Percentiles rank a stretch among this genome's conserved stretches.
phyloP scores from a whole-genome alignment of 2,113 vertebrate genomes.

The Tricholaema leucomelas region DNA sequence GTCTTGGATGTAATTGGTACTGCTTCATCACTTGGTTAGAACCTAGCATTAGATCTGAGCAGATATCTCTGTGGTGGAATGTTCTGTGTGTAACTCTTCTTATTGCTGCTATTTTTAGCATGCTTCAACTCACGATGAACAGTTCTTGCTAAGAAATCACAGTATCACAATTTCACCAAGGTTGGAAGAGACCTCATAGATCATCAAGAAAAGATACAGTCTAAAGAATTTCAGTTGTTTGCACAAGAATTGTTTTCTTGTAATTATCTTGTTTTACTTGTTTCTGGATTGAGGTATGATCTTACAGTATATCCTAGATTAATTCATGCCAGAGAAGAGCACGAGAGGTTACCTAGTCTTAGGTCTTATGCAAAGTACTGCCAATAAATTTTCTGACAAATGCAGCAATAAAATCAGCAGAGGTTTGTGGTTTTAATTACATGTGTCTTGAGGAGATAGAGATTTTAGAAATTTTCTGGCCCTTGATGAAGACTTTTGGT shows the following conservation, averaged over 20 bases:
- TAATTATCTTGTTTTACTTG: not conserved
- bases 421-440: not conserved
- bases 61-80: not conserved
- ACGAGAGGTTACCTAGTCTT: not conserved
- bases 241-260: not conserved
- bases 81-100: not conserved
- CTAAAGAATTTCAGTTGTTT: not conserved
- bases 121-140: not conserved
- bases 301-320: not conserved
- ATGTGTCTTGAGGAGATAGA: not conserved
- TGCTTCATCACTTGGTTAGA: not conserved
- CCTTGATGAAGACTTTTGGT: not conserved
- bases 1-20: not conserved
- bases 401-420: not conserved
- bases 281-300: not conserved
- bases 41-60: not conserved
- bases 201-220: not conserved
- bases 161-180: no score
- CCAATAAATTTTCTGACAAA: not conserved
- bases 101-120: not conserved
- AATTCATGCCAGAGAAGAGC: not conserved
- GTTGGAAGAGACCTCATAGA: no score
- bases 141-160: not conserved
- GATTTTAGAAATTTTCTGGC: slow-evolving; percentile 29
- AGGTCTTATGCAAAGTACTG: not conserved